phyloP scores from a whole-genome alignment of 92 coral and sea anemone genomes.

The Palythoa caribaeorum region DNA sequence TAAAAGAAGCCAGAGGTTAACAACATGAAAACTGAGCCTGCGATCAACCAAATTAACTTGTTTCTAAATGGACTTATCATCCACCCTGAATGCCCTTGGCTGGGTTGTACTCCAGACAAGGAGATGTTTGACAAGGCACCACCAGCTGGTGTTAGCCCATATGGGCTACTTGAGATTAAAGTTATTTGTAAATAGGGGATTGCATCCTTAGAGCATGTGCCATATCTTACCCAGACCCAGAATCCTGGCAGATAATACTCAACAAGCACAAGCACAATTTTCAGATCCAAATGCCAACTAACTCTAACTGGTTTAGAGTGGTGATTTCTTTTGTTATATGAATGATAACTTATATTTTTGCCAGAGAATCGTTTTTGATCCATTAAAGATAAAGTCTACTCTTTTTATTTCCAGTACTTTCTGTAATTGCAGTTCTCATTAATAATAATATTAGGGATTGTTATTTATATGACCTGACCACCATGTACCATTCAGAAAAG shows the following conservation, averaged over 20 bases:
- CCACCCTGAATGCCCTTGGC: slow-evolving; percentile 69
- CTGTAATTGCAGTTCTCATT: neutral
- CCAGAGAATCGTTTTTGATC: slow-evolving; percentile 6
- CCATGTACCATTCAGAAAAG: neutral
- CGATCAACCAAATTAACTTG: slow-evolving; percentile 32
- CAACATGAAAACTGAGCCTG: too few relatives aligned
- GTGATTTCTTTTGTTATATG: slow-evolving; percentile 11
- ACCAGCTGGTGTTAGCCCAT: slow-evolving; percentile 52
- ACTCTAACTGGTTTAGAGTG: slow-evolving; percentile 66
- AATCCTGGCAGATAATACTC: slow-evolving; percentile 10
- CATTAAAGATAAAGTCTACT: neutral
- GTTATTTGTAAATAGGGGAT: slow-evolving; percentile 65
- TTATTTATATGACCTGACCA: neutral
- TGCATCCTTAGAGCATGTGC: slow-evolving; percentile 35
- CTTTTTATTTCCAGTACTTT: neutral
- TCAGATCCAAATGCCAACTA: slow-evolving; percentile 67
- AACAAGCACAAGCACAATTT: slow-evolving; percentile 56
- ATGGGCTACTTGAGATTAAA: slow-evolving; percentile 69
- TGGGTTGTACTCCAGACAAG: slow-evolving; percentile 71
- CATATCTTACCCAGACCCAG: slow-evolving; percentile 37
- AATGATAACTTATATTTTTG: neutral
- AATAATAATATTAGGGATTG: neutral
- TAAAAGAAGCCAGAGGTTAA: too few relatives aligned
- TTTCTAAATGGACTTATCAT: slow-evolving; percentile 55
- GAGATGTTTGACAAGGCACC: slow-evolving; percentile 57